Conservation (phyloP, 2,888 invertebrate species). For the Endotricha flammealis region DNA sequence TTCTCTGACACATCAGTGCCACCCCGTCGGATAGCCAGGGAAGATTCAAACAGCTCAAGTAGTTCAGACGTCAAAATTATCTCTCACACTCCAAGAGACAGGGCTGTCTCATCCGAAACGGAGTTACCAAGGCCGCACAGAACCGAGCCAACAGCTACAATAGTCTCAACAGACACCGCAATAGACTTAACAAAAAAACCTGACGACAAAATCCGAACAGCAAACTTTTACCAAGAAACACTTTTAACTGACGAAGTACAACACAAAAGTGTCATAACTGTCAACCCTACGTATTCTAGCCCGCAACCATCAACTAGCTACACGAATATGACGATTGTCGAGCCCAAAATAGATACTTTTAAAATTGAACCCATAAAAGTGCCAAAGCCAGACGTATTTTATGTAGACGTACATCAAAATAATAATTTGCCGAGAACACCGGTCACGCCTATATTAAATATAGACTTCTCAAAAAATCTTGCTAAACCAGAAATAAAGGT, state of each 20-base stretch:
- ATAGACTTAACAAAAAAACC: conserved; percentile 56
- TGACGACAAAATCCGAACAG: conserved; percentile 41
- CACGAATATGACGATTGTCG: conserved; percentile 35
- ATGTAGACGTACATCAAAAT: conserved; percentile 27
- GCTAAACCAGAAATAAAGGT: conserved; percentile 63
- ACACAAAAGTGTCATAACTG: conserved; percentile 57
- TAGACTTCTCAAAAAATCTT: conserved; percentile 62
- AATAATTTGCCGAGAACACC: conserved; percentile 32
- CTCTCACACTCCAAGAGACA: conserved; percentile 28
- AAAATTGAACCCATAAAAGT: conserved; percentile 10
- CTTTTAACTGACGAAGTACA: conserved; percentile 43
- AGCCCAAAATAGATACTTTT: conserved; percentile 35
- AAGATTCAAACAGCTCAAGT: conserved; percentile 56
- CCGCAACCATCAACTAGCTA: conserved; percentile 65
- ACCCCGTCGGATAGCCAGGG: conserved; percentile 46
- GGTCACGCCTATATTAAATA: conserved; percentile 57
- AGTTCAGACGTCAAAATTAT: conserved; percentile 30
- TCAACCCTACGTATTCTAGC: conserved; percentile 58
- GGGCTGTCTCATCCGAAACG: conserved; percentile 35
- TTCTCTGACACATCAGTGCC: conserved; percentile 50
- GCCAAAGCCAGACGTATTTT: conserved; percentile 32
- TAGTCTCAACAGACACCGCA: conserved; percentile 36
- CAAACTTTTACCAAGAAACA: conserved; percentile 70
- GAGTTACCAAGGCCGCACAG: conserved; percentile 32
- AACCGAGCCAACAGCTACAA: conserved; percentile 39